Percentiles rank a stretch among this genome's conserved stretches.
These are phyloP conservation scores for Axea sp. DNA, from an alignment of 2,888 invertebrate species.

Conservation along the genomic window DNA sequence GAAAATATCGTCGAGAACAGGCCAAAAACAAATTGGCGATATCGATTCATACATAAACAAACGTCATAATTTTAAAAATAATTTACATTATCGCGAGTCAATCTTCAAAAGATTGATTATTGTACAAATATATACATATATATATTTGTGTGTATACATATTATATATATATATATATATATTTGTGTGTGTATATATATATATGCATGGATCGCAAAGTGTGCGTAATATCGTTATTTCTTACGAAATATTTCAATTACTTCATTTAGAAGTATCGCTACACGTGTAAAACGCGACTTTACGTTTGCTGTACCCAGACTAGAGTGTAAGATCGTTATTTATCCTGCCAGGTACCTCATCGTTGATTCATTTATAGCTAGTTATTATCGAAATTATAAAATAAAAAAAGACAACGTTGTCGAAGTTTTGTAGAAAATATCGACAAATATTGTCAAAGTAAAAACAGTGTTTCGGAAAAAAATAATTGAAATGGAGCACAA, in stretches of 20 bases:
- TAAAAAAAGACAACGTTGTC: no score
- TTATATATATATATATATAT: conserved; percentile 6
- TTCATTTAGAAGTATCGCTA: conserved; percentile 56
- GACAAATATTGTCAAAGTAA: no score
- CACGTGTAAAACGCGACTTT: conserved; percentile 39
- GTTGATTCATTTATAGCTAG: conserved; percentile 20
- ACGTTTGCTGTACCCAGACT: conserved; percentile 54
- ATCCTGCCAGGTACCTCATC: conserved; percentile 55
- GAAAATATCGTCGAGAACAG: no score
- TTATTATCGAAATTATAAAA: conserved; percentile 18
- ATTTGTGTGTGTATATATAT: no score
- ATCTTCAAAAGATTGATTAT: conserved; percentile 49
- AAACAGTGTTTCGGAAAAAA: no score
- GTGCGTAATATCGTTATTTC: conserved; percentile 58
- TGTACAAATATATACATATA: conserved; percentile 47
- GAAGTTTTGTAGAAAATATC: no score
- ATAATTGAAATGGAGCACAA: no score
- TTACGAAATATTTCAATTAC: conserved; percentile 56
- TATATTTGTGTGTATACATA: conserved; percentile 4
- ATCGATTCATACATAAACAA: conserved; percentile 10
- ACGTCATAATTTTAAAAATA: conserved; percentile 11
- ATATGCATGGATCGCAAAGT: conserved; percentile 36
- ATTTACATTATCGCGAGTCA: conserved; percentile 31
- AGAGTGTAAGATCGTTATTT: conserved; percentile 52
- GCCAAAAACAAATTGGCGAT: conserved; percentile 7